Evolutionary conservation across 2,888 invertebrate species (phyloP), one percentile per base, ranked within the genome.

Genomic region (Xylophagus ater): DNA sequence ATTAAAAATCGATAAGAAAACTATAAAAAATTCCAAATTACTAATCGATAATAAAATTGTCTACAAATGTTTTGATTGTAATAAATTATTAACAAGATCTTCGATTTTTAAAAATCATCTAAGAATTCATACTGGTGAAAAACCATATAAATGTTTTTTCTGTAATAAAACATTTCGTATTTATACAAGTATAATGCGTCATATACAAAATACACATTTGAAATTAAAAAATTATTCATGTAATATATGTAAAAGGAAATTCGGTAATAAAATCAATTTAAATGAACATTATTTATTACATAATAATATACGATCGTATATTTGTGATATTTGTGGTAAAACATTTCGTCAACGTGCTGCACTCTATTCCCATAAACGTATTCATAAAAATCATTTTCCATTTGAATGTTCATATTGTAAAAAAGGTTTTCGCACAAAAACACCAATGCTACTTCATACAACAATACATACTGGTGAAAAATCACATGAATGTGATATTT

Each of bases 321-420:
- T 67, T 17, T 76, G 76, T 50, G 58, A 71, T 39, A 57, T 68
- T 2, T 78, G 78, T 53, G 76, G 74, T 4, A 75, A 75, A 54
- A 55, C 73, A 1, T 78, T 78, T 60, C 74, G 74, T 40, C 77
- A 78, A 53, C 74, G 75, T 51, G 76, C 76, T 0, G 73, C 76
- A 2, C 57, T 78, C 26, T 74, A 76, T 56, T 74, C 73, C 15
- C 78, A 78, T 52, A 65, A 69, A 36, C 69, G 72, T 30, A 73
- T 72, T 4, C 78, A 78, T 56, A 65, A 65, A 26, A 64, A 71
- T 42, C 59, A 60, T 32, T 72, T 70, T 45, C 73, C 77, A 2
- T 70, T 69, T 54, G 61, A 64, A 14, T 80, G 78, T 57, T 65
- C 65, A 1, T 69, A 72, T 45, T 80, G 79, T 55, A 68, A 70